Base-by-base conservation (phyloP, 2,113 vertebrate species). In the Rhinichthys klamathensis region DNA sequence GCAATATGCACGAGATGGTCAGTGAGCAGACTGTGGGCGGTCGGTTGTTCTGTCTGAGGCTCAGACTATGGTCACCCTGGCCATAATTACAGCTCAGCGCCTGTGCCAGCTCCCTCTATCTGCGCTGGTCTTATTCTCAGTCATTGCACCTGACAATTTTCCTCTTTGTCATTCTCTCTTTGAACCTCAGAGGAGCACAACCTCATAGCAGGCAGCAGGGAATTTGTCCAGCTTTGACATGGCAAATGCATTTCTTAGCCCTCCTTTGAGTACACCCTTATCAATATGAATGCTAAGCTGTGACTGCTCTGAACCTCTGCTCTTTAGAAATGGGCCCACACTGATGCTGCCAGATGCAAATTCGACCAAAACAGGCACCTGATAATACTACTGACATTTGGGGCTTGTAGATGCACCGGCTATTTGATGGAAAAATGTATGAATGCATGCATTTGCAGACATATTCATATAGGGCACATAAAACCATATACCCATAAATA, bases 171-270 rank as follows among this genome's bases (percentile, higher is more conserved):
- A 69, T 88, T 79, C 76, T 83, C 78, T 90, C 93, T 94, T 93
- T 94, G 92, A 95, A 94, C 93, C 91, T 73, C 85, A 13, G 90
- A 92, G 89, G 91, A 91, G 86, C 82, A 41, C 85, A 87, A 80
- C 89, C 92, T 94, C 90, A 90, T 92, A 90, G 92, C 90, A 84
- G 93, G 92, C 94, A 92, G 89, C 89, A 70, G 89, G 91, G 92
- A 93, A 93, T 94, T 94, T 94, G 91, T 94, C 93, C 88, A 54
- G 90, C 93, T 94, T 93, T 93, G 92, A 94, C 92, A 93, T 89
- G 91, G 88, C 91, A 90, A 90, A 92, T 92, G 83, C 90, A 89
- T 91, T 93, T 92, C 76, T 92, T 89, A 88, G 89, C 63, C 82
- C 61, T 91, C 87, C 93, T 95, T 95, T 95, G 92, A 94, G 93